Base-by-base conservation (phyloP, 2,888 invertebrate genomes). In the Buathra laborator region DNA sequence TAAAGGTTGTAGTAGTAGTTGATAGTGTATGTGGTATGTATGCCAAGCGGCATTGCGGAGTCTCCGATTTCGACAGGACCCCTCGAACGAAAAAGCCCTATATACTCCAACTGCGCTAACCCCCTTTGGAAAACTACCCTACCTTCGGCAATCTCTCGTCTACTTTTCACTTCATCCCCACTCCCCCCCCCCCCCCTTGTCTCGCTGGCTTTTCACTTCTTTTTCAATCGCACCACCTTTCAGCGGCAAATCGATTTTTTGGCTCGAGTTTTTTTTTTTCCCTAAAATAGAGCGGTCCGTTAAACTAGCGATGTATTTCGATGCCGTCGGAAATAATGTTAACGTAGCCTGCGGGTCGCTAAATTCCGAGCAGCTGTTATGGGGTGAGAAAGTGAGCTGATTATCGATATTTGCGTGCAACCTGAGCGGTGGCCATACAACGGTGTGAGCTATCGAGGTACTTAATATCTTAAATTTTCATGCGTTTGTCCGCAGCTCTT, bases 111-210 rank as follows among this genome's bases (percentile, higher is more conserved):
- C 29, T 46, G 64, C 64, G 72, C 53, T 48, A 78, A 56, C 16
- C 84, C 75, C 75, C 67, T 82, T 85, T 78, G 81, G 66, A 85
- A 84, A 81, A 85, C 78, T 76, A 85, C 81, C 81, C 85, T 79
- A 74, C 77, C 70, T 81, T 75, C 51, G 77, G 9, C 78, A 81
- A 85, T 82, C 79, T 79, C 74, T 74, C 74, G 78, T 74, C 78
- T 85, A 85, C 85, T 79, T 85, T 85, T 79, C 81, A 85, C 85
- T 75, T 64, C 74, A 77, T 74, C 37, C 59, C 48, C 56, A 59
- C 81, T 32, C 72, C 48, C 24, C 46, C 7, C n/a, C 14, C 12
- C 32, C 24, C 24, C 24, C 2, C 24, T 24, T 24, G 24, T 24
- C 24, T 24, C 24, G 24, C 24, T 75, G 71, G 64, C 78, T 85